Conservation (phyloP, 2,113 vertebrate genomes). For the Muntiacus muntjak region DNA sequence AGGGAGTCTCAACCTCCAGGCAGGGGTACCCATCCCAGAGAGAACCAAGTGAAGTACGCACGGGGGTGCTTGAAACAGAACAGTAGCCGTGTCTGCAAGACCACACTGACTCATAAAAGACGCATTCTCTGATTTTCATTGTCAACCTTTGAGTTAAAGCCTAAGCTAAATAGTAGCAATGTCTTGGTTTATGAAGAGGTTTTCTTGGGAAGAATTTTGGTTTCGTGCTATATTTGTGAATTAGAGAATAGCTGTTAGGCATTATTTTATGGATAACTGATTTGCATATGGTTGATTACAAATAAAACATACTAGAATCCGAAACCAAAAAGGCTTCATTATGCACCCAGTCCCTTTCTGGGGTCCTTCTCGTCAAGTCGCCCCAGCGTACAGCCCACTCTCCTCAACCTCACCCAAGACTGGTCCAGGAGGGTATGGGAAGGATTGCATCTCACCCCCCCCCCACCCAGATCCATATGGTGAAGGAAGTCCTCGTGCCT, state of each 20-base stretch:
- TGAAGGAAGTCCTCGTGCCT: not conserved
- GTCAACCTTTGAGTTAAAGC: slow-evolving; percentile 19
- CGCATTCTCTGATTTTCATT: not conserved
- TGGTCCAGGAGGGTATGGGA: too few relatives aligned
- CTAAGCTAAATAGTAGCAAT: slow-evolving; percentile 15
- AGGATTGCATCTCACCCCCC: too few relatives aligned
- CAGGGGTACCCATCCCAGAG: fast-evolving
- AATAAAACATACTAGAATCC: slow-evolving; percentile 63
- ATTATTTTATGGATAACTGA: slow-evolving; percentile 64
- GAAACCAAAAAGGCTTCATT: not conserved
- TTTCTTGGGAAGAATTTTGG: slow-evolving; percentile 57
- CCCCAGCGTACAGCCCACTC: fast-evolving
- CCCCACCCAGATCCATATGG: not conserved
- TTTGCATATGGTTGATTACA: slow-evolving; percentile 61
- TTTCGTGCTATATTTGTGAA: slow-evolving; percentile 56
- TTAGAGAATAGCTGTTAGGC: slow-evolving; percentile 54
- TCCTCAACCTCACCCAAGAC: too few relatives aligned
- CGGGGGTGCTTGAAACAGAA: fast-evolving
- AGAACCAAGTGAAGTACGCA: fast-evolving
- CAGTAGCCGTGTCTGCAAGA: fast-evolving
- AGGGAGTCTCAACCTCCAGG: not conserved
- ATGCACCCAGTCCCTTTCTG: not conserved
- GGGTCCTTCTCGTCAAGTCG: fast-evolving
- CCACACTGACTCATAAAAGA: not conserved
- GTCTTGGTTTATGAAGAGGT: slow-evolving; percentile 19